Evolutionary conservation across 1,140 invertebrate species (phyloP), one percentile per base, ranked within the genome.

Genomic region (Tetragonula clypearis): DNA sequence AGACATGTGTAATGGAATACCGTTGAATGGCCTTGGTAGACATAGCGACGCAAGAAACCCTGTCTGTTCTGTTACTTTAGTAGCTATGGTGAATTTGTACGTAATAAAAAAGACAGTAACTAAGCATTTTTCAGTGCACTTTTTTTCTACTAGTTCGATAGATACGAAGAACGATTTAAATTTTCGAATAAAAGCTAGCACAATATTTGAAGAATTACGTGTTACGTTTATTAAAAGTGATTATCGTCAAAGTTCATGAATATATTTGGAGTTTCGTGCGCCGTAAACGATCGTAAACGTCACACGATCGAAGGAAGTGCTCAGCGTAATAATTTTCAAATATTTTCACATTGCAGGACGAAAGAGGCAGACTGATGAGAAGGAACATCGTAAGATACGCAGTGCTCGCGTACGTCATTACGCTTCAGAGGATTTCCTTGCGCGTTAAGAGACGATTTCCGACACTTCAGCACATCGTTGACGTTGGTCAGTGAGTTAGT

Each of bases 371-470:
- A 85, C 95, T 98, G 87, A 98, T 98, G 97, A 96, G 98, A 86
- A 95, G 98, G 90, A 98, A 98, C 90, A 98, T 99, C 85, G 98
- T 99, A 86, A 96, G 98, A 74, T 99, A 99, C 90, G 97, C 98
- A 83, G 97, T 98, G 89, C 95, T 99, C 86, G 97, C 97, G 15
- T 98, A 98, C 94, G 97, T 98, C 73, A 98, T 98, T 86, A 98
- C 97, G 0, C 94, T 98, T 74, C 97, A 98, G 92, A 96, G 97
- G 91, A 97, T 99, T 72, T 98, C 98, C 53, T 95, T 98, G 69
- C 96, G 98, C 83, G 98, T 98, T 0, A 98, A 98, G 92, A 96
- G 98, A 93, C 96, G 98, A 79, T 99, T 99, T 94, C 98, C 98
- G 2, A 98, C 97, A 21, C 97, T 98, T 94, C 97, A 98, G 92